Evolutionary conservation across 2,113 vertebrate species (phyloP), one percentile per base, ranked within the genome.

Genomic region (Pachyramphus minor): DNA sequence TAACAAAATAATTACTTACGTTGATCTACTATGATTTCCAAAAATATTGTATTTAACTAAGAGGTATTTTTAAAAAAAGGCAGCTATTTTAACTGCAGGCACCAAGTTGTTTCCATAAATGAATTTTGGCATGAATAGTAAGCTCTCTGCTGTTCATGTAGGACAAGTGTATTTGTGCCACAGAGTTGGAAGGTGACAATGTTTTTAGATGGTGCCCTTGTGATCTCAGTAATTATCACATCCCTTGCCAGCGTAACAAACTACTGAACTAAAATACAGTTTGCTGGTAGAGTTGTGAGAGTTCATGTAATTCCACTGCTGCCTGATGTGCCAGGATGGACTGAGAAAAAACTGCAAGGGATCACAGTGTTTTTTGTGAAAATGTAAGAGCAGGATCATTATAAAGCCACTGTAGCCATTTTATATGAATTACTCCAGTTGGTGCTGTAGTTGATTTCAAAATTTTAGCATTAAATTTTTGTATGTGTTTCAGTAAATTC

Each of bases 221-320:
- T 67, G 84, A 93, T 93, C 87, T 90, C 41, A 5, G 76, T 82
- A 90, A 94, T 96, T 94, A 94, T 87, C 74, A 85, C 84, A 89
- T 96, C 45, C 62, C 63, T 79, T 93, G 89, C 62, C 81, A 76
- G 58, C 18, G 25, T 79, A 91, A 64, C 84, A 93, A 89, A 69
- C 47, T 73, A 85, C 45, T 62, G 56, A 56, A 85, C 59, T 53
- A 93, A 94, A 87, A 84, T 68, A 58, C 30, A 62, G 44, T 64
- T 77, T 92, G 19, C 44, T 6, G 4, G 31, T 53, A 16, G n/a
- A 76, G 49, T 39, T 80, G 87, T 83, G 82, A 94, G 82, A 83
- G 74, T 76, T 89, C 72, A 71, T 71, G 58, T 80, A 87, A 76
- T 90, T 63, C 87, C 77, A 1, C 84, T 93, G 50, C 75, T 90